Evolutionary conservation across 2,113 vertebrate genomes (phyloP).

Genomic region (Ariopsis seemanni): DNA sequence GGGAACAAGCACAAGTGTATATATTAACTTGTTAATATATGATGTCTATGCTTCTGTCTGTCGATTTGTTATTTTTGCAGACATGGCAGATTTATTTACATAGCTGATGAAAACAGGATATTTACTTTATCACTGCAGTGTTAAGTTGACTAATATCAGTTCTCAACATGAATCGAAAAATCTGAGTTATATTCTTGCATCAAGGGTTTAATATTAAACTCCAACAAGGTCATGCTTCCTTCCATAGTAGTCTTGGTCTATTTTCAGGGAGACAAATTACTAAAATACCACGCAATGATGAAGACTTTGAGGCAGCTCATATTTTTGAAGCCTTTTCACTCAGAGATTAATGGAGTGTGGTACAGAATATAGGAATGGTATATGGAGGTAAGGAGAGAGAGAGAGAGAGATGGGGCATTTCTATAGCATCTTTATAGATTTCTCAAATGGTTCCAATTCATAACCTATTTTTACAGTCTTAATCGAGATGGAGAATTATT

Average conservation of each 20-base stretch:
- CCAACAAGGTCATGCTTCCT: background rate
- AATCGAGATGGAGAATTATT: background rate
- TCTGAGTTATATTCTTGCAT: background rate
- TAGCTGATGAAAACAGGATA: background rate
- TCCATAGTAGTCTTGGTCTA: background rate
- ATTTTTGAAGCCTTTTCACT: constrained; percentile 20
- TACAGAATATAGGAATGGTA: background rate
- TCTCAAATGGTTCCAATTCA: background rate
- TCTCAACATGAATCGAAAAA: background rate
- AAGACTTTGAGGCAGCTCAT: constrained; percentile 27
- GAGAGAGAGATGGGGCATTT: background rate
- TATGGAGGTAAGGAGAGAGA: background rate
- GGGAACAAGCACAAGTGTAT: background rate
- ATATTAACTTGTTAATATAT: background rate
- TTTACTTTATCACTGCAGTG: background rate
- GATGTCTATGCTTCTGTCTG: background rate
- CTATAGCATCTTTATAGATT: background rate
- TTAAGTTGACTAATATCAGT: background rate
- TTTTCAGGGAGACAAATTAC: constrained; percentile 14
- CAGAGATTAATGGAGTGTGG: constrained; percentile 27
- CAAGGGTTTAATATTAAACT: background rate
- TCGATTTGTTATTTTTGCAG: background rate
- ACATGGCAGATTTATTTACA: background rate
- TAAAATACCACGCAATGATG: background rate
- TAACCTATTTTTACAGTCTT: background rate